Evolutionary conservation across 2,113 vertebrate genomes (phyloP).

Genomic region (Verasper variegatus): DNA sequence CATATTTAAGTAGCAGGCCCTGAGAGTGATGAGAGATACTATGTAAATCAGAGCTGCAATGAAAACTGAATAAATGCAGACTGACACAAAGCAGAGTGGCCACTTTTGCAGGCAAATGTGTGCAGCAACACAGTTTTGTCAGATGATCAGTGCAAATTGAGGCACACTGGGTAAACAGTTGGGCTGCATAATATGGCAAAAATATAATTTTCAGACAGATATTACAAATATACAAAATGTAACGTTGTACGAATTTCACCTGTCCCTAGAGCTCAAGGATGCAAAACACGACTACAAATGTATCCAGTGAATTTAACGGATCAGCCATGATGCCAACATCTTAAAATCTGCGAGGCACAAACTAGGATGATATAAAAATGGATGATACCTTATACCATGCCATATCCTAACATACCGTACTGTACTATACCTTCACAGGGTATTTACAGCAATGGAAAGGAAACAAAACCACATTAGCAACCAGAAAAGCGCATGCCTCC

Average conservation of each 20-base stretch:
- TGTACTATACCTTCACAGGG: neutral
- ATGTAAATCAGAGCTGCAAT: slow-evolving; percentile 18
- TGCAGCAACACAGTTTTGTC: neutral
- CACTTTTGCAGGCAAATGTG: slow-evolving; percentile 16
- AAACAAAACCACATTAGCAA: no score
- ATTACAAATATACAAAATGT: neutral
- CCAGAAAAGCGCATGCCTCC: no score
- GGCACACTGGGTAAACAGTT: neutral
- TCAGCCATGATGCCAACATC: neutral
- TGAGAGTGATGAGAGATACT: slow-evolving; percentile 19
- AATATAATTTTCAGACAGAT: neutral
- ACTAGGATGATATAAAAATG: no score
- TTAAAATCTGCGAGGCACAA: neutral
- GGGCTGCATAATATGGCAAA: neutral
- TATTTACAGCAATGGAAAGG: no score
- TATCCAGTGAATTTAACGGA: neutral
- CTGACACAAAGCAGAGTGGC: slow-evolving; percentile 19
- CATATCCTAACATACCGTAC: neutral
- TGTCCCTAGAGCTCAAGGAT: neutral
- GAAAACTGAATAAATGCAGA: slow-evolving; percentile 25
- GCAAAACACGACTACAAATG: neutral
- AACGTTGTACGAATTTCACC: neutral
- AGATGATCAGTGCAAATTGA: slow-evolving; percentile 5
- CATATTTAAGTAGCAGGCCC: slow-evolving; percentile 24
- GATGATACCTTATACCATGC: no score